Evolutionary conservation across 2,888 invertebrate genomes (phyloP), one percentile per base, ranked within the genome.

Genomic region (Synanthedon myopaeformis): DNA sequence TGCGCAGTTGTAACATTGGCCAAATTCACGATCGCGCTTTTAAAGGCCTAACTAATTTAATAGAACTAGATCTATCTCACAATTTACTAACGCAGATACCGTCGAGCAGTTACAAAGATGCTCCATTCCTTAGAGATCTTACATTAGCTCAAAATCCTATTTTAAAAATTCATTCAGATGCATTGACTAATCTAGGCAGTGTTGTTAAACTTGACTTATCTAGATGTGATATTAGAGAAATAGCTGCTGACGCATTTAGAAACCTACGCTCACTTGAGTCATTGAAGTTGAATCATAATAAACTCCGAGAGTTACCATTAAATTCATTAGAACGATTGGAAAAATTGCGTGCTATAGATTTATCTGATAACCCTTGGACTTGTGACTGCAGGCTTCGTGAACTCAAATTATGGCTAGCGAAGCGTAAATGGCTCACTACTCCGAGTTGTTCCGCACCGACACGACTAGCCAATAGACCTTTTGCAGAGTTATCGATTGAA

Each of bases 301-400:
- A 92, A 62, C 87, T 96, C 57, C 89, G 91, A 51, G 94, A 93
- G 58, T 76, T 95, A 60, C 89, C 92, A 52, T 89, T 92, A 12
- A 90, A 90, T 61, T 94, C 94, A 1, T 91, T 95, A 59, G 93
- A 93, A 72, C 92, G 91, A 52, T 73, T 94, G 55, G 91, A 90
- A 62, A 92, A 92, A 55, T 87, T 96, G 52, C 92, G 94, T 72
- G 93, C 93, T 49, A 92, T 96, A 58, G 94, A 95, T 70, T 82
- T 96, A 60, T 94, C 96, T 60, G 94, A 94, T 61, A 96, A 96
- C 78, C 95, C 94, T 0, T 96, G 96, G 96, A 90, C 92, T 58
- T 96, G 96, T 72, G 96, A 96, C 71, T 96, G 96, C 69, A 91
- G 94, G 23, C 76, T 96, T 56, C 89, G 96, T 52, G 92, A 93